Base-by-base conservation (phyloP, 1,140 invertebrate species). In the Brachystomella parvula region DNA sequence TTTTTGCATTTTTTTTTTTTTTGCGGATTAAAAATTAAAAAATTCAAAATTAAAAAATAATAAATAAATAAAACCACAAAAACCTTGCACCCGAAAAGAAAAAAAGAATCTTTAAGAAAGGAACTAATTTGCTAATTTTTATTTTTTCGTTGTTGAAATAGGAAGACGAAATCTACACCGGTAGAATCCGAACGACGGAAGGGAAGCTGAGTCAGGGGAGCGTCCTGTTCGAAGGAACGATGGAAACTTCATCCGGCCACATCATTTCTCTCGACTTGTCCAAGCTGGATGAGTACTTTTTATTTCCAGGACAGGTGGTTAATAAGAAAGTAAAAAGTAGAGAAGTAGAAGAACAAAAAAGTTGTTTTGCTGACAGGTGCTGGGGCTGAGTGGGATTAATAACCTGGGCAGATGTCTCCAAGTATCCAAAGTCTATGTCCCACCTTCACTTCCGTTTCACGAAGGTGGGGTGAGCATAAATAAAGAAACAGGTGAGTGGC, bases 271-370 rank as follows among this genome's bases (percentile, higher is more conserved):
- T 89, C 12, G 85, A 88, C 75, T 78, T 89, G 2, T 81, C 77
- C 30, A 81, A 83, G 62, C 26, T 63, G 44, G 80, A 83, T 33
- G 82, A 86, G 47, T 91, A 85, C 73, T 86, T 87, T 0, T 75
- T 94, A 15, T 94, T 91, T 76, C 88, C 92, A 2, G 92, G 92
- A 0, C 90, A 94, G 82, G 69, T 68, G 47, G 26, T n/a, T 21
- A 12, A 62, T 35, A 17, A 21, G 3, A 53, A 3, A 19, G 6
- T 53, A 21, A 6, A 19, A 26, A n/a, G n/a, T n/a, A 15, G 24
- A 53, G 15, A 53, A 53, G 6, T 59, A 28, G 12, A 59, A 12
- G 3, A 59, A 53, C 6, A 15, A 24, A 15, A 53, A 15, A 24
- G 3, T 53, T 53, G 6, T 30, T 39, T 65, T n/a, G 19, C 63